phyloP scores from a whole-genome alignment of 2,888 invertebrate species.

The Icerya purchasi region DNA sequence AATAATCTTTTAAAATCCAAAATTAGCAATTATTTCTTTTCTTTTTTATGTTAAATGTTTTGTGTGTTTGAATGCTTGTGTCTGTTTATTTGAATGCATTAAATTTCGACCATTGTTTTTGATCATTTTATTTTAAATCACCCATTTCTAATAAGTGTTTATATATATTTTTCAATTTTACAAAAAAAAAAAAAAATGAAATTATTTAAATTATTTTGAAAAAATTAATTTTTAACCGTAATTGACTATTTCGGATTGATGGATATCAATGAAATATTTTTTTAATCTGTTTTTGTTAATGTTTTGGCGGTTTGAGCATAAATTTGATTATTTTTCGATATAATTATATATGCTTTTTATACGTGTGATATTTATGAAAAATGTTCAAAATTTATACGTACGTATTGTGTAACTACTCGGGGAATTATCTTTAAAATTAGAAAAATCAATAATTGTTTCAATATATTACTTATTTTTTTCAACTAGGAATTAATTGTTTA shows the following conservation, averaged over 20 bases:
- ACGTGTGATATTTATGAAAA: no score
- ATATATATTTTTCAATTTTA: background rate
- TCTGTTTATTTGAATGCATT: background rate
- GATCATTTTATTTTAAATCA: background rate
- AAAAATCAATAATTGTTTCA: no score
- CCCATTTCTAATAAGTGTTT: background rate
- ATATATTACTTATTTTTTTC: no score
- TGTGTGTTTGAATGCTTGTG: background rate
- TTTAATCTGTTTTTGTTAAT: background rate
- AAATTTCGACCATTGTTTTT: background rate
- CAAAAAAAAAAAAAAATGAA: background rate
- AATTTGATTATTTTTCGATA: background rate
- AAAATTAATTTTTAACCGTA: background rate
- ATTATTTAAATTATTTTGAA: background rate
- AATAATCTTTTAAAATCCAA: background rate
- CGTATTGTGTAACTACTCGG: no score
- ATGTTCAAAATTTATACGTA: no score
- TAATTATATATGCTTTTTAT: no score
- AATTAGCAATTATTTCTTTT: background rate
- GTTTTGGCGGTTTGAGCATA: background rate
- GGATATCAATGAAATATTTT: slow-evolving; percentile 1
- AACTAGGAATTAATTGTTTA: no score
- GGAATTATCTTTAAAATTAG: no score
- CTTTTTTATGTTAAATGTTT: background rate
- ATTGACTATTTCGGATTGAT: background rate